Evolutionary conservation across 2,797 vertebrate genomes (phyloP), one percentile per base, ranked within the genome.

Genomic region (Harpagifer antarcticus): DNA sequence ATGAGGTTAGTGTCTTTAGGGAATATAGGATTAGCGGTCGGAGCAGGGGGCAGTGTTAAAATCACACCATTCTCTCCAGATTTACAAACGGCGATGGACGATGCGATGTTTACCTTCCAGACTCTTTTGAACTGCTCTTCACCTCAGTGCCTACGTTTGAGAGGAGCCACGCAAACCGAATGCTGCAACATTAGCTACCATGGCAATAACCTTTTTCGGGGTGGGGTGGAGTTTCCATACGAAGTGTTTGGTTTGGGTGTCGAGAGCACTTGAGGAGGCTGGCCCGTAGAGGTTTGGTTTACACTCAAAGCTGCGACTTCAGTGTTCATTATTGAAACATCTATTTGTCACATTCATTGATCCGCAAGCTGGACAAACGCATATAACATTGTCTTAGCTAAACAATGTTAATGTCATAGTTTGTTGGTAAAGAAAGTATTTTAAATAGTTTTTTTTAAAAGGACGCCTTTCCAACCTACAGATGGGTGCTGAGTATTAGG

Each of bases 91-190:
- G 72, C 37, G 45, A 52, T 23, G 52, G 92, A 92, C 89, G 85
- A 87, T 42, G 92, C 84, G 90, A 93, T 86, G 89, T 89, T 94
- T 92, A 92, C 94, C 92, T 64, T 83, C 74, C 94, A 89, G 93
- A 95, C 95, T 95, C 90, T 93, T 91, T 80, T 54, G 91, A 81
- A 95, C 96, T 96, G 96, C 96, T 96, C 91, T 94, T 96, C 95
- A 97, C 97, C 97, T 94, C 95, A 96, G 97, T 98, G 97, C 98
- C 98, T 99, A 95, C 74, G 90, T 96, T 83, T 92, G 86, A 92
- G 91, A 92, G 78, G 94, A 94, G 93, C 94, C 90, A 87, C 84
- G 58, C 88, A 84, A 89, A 89, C 86, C 2, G 44, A 90, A 91
- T 94, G 94, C 96, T 95, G 94, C 96, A 95, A 84, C 92, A 84